phyloP scores from a whole-genome alignment of 2,797 vertebrate species.

The Threskiornis aethiopicus region DNA sequence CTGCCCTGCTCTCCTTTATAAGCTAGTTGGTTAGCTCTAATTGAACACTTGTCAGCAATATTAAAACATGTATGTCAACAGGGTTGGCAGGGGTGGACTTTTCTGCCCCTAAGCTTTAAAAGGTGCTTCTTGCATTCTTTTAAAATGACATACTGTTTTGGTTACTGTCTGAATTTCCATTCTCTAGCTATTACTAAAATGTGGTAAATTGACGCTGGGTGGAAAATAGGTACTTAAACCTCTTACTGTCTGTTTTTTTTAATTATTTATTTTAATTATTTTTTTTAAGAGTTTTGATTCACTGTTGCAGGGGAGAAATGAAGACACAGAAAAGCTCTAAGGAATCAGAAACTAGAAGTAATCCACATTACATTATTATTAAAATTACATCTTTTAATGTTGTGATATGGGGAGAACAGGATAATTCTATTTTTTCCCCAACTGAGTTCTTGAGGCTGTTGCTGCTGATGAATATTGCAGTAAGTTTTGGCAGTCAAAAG shows the following conservation, averaged over 20 bases:
- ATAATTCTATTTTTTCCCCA: rapidly evolving
- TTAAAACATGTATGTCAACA: not conserved
- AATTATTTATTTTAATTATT: not conserved
- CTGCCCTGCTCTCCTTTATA: not conserved
- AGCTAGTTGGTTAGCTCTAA: not conserved
- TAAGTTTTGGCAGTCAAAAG: not conserved
- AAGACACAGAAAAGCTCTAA: not conserved
- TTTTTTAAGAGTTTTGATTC: not conserved
- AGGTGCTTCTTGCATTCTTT: not conserved
- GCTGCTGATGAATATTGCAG: not conserved
- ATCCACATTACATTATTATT: not conserved
- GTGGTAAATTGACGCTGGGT: not conserved
- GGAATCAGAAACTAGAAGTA: not conserved
- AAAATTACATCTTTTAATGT: not conserved
- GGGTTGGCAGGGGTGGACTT: not conserved
- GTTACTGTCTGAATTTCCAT: not conserved
- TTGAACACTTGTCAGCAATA: not conserved
- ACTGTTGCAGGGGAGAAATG: not conserved
- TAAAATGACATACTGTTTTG: not conserved
- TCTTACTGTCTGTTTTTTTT: not conserved
- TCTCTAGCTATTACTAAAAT: not conserved
- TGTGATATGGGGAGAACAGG: not conserved
- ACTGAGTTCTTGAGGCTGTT: not conserved
- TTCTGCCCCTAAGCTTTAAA: not conserved
- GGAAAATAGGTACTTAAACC: not conserved